A percentile compares a stretch with the other conserved stretches of the same genome.
Evolutionary conservation across 1,140 invertebrate genomes (phyloP).

Genomic region (Argopecten irradians): DNA sequence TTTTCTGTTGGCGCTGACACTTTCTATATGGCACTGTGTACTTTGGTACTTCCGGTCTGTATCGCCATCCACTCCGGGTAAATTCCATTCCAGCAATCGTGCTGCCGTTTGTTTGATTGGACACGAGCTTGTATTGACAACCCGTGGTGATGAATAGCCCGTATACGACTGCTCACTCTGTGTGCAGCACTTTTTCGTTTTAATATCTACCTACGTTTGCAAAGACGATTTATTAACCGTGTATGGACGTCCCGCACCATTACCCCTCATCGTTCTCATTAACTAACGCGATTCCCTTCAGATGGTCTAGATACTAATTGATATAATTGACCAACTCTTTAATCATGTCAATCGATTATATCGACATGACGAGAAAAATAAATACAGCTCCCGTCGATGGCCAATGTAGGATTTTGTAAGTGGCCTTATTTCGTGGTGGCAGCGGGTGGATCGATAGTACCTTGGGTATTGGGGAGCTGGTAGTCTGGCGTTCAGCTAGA

Average conservation of each 20-base stretch:
- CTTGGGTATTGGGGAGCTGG: background rate
- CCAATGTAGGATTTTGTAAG: conserved; percentile 13
- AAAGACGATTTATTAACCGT: background rate
- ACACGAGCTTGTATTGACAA: background rate
- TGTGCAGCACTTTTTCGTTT: background rate
- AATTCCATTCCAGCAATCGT: background rate
- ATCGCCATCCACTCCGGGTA: background rate
- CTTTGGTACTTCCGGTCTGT: background rate
- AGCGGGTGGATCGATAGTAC: background rate
- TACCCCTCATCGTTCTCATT: background rate
- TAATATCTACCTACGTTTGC: background rate
- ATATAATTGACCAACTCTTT: conserved; percentile 16
- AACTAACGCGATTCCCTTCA: background rate
- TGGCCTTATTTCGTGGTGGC: conserved; percentile 1
- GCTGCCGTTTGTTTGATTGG: background rate
- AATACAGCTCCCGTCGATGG: background rate
- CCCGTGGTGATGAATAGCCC: background rate
- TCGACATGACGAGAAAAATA: conserved; percentile 12
- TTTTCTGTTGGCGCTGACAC: background rate
- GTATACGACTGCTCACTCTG: background rate
- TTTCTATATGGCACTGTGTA: background rate
- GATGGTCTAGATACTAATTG: background rate
- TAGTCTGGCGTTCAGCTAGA: background rate
- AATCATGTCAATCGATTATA: background rate
- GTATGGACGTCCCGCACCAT: background rate